Percentiles rank a stretch among this genome's conserved stretches.
Evolutionary conservation across 2,113 vertebrate species (phyloP).

Genomic region (Corythaixoides concolor): DNA sequence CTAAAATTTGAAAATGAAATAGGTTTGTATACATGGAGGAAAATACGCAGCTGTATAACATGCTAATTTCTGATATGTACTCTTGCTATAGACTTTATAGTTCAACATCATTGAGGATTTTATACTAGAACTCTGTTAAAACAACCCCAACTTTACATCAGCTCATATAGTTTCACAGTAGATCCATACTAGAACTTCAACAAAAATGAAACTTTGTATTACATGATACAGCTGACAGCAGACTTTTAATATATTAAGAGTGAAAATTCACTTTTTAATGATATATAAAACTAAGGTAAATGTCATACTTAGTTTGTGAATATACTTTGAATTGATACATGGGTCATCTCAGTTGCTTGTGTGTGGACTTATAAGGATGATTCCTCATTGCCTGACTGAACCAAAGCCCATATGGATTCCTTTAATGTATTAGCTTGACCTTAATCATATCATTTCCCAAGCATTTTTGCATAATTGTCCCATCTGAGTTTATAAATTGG

Average conservation of each 20-base stretch:
- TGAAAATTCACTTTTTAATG: background rate
- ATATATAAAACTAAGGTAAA: background rate
- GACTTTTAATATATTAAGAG: background rate
- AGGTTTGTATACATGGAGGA: background rate
- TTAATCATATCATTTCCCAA: background rate
- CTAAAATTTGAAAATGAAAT: background rate
- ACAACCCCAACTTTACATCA: background rate
- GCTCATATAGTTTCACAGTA: background rate
- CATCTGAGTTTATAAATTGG: background rate
- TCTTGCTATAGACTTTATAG: background rate
- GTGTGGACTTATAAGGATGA: background rate
- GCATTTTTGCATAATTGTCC: background rate
- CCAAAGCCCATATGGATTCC: background rate
- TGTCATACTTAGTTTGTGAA: background rate
- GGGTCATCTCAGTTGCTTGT: background rate
- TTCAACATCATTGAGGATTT: background rate
- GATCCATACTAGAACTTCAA: background rate
- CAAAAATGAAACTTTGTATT: background rate
- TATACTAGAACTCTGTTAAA: background rate
- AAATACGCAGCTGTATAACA: background rate
- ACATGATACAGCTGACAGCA: background rate
- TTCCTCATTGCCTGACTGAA: background rate
- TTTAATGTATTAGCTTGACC: background rate
- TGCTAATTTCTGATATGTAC: background rate
- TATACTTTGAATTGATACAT: background rate